Conservation (phyloP, 2,888 invertebrate genomes). For the Tipula confusa region DNA sequence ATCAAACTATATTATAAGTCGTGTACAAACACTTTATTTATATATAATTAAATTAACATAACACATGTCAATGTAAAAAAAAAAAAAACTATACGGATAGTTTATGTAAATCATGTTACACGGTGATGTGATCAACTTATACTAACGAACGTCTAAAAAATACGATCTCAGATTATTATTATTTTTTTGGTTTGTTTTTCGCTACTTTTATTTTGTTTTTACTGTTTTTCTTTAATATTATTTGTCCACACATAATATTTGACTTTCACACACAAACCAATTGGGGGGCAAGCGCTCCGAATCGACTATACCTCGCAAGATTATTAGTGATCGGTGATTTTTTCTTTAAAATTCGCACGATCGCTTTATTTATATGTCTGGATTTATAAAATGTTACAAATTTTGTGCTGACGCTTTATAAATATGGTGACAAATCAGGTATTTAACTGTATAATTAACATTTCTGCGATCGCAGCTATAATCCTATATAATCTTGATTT, state of each 20-base stretch:
- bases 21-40: neutral
- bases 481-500: neutral
- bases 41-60: neutral
- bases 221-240: neutral
- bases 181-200: neutral
- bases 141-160: neutral
- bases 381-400: too few species aligned
- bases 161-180: neutral
- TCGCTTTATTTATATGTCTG: neutral
- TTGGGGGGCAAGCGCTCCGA: neutral
- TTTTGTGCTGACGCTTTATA: neutral
- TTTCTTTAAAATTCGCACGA: neutral
- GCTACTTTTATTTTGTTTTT: neutral
- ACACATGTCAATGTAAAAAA: neutral
- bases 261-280: neutral
- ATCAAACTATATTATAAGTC: neutral
- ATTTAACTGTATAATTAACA: neutral
- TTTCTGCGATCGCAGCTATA: neutral
- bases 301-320: neutral
- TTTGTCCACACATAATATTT: neutral
- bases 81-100: neutral
- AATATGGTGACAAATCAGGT: neutral
- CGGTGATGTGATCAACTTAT: neutral
- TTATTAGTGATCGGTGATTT: neutral
- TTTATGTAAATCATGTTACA: neutral